Conservation (phyloP, 2,888 invertebrate species). For the Plagodis dolabraria region DNA sequence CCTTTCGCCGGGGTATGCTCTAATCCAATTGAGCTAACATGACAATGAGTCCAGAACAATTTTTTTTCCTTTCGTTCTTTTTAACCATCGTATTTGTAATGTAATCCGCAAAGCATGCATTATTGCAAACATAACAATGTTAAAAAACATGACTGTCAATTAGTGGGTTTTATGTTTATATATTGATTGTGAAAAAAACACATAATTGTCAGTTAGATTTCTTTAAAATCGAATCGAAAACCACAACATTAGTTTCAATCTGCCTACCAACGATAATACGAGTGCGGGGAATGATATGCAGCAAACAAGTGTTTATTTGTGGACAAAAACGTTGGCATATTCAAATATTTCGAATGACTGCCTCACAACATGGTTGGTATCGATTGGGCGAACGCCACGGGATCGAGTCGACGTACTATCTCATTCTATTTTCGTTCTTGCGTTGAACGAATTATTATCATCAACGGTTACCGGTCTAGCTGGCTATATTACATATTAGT, state of each 20-base stretch:
- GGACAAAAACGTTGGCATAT: constrained; percentile 42
- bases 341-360: constrained; percentile 47
- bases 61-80: no score
- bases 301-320: constrained; percentile 34
- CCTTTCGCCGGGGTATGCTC: no score
- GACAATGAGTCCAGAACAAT: no score
- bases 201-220: no score
- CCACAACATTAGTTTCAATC: constrained; percentile 19
- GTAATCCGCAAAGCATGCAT: no score
- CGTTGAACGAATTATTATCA: constrained; percentile 57
- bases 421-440: constrained; percentile 63
- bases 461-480: constrained; percentile 39
- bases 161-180: no score
- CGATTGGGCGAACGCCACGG: constrained; percentile 61
- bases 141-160: no score
- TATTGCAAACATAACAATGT: no score
- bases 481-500: constrained; percentile 7
- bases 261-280: constrained; percentile 35
- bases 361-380: constrained; percentile 67
- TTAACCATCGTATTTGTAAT: no score
- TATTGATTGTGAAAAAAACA: no score
- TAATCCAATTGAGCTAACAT: no score
- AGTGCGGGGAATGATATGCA: constrained; percentile 27
- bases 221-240: no score
- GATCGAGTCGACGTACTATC: constrained; percentile 45